Evolutionary conservation across 2,797 vertebrate genomes (phyloP), one percentile per base, ranked within the genome.

Genomic region (Urocyon cinereoargenteus): DNA sequence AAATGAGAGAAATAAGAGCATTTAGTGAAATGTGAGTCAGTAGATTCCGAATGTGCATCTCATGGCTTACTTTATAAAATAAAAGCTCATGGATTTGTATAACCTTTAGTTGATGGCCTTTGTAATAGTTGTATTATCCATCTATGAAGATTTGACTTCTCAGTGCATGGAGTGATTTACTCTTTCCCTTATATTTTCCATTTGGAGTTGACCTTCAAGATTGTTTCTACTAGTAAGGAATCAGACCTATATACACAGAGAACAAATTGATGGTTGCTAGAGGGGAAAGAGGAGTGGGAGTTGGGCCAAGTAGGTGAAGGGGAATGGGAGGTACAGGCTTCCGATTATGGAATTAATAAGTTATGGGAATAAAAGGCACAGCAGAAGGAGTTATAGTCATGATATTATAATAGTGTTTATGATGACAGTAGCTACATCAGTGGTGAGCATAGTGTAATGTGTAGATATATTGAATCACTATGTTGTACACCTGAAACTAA

Each of bases 181-280:
- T 95, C 78, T 91, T 89, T 89, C 28, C 10, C n/a, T 81, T 49
- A 9, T 86, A 21, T 82, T 51, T 70, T 96, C 45, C 13, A n/a
- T 86, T 91, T 97, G 34, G 16, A 77, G 21, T 95, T 93, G 72
- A 55, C 15, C 45, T 62, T 88, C 62, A 90, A 53, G 70, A 64
- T 91, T 68, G 2, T 87, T 90, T 96, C 10, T 10, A 90, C 22
- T 51, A 31, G 36, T 72, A 72, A 40, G 22, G 70, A 24, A 45
- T 45, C 36, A 72, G 36, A 72, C 36, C 70, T 72, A 14, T 45
- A 24, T 24, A 72, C 24, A 72, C 36, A 40, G 70, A 40, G 36
- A 72, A 72, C 36, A 72, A 22, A 40, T 12, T 45, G 70, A 72
- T 72, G 36, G 22, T 72, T 72, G 12, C 70, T 12, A 24, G 12